Base-by-base conservation (phyloP, 2,113 vertebrate genomes). In the Acrocephalus arundinaceus region DNA sequence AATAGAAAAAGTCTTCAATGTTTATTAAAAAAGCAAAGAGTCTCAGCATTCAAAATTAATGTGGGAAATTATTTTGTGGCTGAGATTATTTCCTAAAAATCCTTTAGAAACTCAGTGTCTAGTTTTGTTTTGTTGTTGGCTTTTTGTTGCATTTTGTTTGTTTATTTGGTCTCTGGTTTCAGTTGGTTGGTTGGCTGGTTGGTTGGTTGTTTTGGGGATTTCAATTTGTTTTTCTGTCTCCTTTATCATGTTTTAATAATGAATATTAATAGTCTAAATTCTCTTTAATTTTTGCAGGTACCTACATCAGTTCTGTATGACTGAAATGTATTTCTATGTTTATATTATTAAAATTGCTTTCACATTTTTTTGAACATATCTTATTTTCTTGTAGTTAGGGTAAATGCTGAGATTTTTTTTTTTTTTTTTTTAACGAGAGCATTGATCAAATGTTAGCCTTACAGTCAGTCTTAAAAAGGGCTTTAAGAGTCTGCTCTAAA, bases 11-110 rank as follows among this genome's bases (percentile, higher is more conserved):
- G 31, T 28, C 61, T 75, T 85, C n/a, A 63, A 37, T 68, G 78
- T 75, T 92, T 93, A 89, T 85, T 78, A 59, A 84, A 94, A 93
- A 81, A 59, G 1, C 18, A 74, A 25, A 86, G 77, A 77, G 25
- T 31, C 15, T 37, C 6, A 39, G 33, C 1, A 2, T 72, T 90
- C 18, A 67, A 74, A 94, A 90, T 62, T 55, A 67, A 84, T 81
- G 22, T 43, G 77, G 21, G 39, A 81, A 63, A 88, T 75, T 66
- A 84, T 74, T 86, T 92, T 77, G 7, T 55, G 52, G 22, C 14
- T 37, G 51, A 84, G 48, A 63, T 62, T 76, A 59, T 27, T 77
- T 92, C 80, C 52, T 71, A 28, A 89, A 92, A 76, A 24, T 9
- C 39, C 11, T 82, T 84, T 62, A 15, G 13, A 89, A 92, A 68